These are phyloP conservation scores for Eufriesea mexicana DNA, from an alignment of 1,140 invertebrate species.

Conservation along the genomic window DNA sequence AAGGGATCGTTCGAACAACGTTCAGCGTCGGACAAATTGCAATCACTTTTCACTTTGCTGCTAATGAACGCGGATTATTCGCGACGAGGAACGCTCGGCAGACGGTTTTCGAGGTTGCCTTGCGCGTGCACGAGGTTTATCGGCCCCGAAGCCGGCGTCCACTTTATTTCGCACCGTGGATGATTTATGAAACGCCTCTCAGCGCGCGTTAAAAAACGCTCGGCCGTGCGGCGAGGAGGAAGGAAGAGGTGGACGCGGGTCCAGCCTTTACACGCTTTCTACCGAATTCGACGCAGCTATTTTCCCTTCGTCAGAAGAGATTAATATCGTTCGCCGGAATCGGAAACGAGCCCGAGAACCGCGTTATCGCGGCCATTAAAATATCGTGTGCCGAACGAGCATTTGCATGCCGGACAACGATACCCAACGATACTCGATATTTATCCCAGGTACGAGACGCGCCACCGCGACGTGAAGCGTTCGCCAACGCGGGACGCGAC, in stretches of 20 bases:
- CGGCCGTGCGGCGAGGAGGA: neutral
- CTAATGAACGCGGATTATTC: conserved; percentile 50
- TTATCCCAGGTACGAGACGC: neutral
- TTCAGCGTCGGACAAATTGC: conserved; percentile 44
- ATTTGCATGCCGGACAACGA: neutral
- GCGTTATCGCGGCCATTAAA: neutral
- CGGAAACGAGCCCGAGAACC: neutral
- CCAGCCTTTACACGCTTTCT: conserved; percentile 13
- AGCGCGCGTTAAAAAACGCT: conserved; percentile 29
- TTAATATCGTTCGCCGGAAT: conserved; percentile 16
- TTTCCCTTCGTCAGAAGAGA: conserved; percentile 29
- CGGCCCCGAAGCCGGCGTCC: conserved; percentile 14
- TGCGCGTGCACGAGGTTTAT: conserved; percentile 24
- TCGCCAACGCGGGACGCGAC: neutral
- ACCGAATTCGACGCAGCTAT: conserved; percentile 29
- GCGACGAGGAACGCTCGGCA: neutral
- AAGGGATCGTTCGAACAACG: conserved; percentile 44
- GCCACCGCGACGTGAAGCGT: neutral
- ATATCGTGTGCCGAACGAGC: conserved; percentile 23
- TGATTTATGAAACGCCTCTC: conserved; percentile 42
- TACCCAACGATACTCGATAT: conserved; percentile 45
- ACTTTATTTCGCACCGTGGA: conserved; percentile 29
- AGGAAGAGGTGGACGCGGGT: no score
- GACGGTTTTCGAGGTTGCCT: neutral
- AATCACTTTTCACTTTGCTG: conserved; percentile 61